Base-by-base conservation (phyloP, 1,140 invertebrate species). In the Caenorhabditis briggsae region DNA sequence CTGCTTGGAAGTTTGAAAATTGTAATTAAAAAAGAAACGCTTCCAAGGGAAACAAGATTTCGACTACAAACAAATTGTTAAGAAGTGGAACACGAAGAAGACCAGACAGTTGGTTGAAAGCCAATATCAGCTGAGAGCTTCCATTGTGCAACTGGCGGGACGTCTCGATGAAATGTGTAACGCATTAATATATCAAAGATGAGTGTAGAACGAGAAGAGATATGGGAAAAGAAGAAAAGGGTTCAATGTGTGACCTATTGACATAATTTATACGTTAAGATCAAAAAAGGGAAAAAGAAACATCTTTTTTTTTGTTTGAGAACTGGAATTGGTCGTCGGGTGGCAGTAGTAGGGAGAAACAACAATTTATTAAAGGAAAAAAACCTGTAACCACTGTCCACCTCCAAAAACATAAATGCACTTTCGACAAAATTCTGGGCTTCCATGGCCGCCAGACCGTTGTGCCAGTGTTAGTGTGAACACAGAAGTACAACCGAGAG, bases 381-480 rank as follows among this genome's bases (percentile, higher is more conserved):
- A 33, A n/a, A 78, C 46, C 20, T 78, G 70, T 18, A 78, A 78
- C 70, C 33, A 16, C 9, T 2, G 20, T 8, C 20, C 59, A 16
- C 9, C 9, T 9, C 64, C 33, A n/a, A n/a, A 23, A 20, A 20
- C 59, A 25, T 16, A 33, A 33, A 64, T 70, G 64, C 64, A 70
- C 64, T 70, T 70, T 70, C 46, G 9, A 64, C 9, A 70, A 23
- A 70, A 46, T 14, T 41, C 33, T 33, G 33, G 33, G 33, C 1
- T 1, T 33, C 33, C 41, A 25, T 16, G 64, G 64, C 16, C 70
- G 70, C 70, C 70, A 78, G 43, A 78, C 70, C 46, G 70, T 78
- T 46, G 70, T 78, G 70, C 70, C 70, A 78, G 70, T 18, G 70
- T 78, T 78, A 78, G 70, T 78, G 70, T 78, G 70, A 78, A 78